Evolutionary conservation across 2,797 vertebrate genomes (phyloP).

Genomic region (Propithecus deckenii): DNA sequence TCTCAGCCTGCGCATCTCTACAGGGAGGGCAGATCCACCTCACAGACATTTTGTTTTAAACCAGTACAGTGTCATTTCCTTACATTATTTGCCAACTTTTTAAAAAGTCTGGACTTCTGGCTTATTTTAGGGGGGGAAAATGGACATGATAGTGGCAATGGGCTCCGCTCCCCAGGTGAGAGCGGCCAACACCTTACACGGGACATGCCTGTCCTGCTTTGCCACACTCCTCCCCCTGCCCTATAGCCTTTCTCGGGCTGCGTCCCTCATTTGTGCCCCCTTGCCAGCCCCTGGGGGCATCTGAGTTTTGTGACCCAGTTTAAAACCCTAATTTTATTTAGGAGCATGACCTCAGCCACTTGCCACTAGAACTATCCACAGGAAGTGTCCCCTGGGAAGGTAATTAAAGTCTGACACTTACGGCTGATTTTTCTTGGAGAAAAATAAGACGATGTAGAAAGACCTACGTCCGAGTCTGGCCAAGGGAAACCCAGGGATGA

Average conservation of each 20-base stretch:
- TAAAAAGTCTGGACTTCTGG: neutral
- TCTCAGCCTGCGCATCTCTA: neutral
- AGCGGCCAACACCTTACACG: neutral
- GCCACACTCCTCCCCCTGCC: neutral
- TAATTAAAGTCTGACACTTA: neutral
- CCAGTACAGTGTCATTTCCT: neutral
- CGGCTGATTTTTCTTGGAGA: conserved; percentile 3
- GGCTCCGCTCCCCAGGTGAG: neutral
- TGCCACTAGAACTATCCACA: neutral
- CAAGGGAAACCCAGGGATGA: rapidly evolving
- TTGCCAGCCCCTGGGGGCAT: neutral
- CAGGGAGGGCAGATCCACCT: neutral
- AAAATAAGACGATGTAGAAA: neutral
- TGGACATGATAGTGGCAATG: rapidly evolving
- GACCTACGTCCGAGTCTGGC: neutral
- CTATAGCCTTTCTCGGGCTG: neutral
- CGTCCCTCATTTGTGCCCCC: neutral
- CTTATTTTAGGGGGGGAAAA: neutral
- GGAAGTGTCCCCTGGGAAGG: neutral
- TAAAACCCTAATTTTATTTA: conserved; percentile 51
- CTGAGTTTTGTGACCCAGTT: conserved; percentile 25
- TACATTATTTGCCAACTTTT: neutral
- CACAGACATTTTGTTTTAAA: neutral
- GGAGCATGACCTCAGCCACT: conserved; percentile 18
- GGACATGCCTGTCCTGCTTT: rapidly evolving